Conservation (phyloP, 1,140 invertebrate genomes). For the Sipha flava region DNA sequence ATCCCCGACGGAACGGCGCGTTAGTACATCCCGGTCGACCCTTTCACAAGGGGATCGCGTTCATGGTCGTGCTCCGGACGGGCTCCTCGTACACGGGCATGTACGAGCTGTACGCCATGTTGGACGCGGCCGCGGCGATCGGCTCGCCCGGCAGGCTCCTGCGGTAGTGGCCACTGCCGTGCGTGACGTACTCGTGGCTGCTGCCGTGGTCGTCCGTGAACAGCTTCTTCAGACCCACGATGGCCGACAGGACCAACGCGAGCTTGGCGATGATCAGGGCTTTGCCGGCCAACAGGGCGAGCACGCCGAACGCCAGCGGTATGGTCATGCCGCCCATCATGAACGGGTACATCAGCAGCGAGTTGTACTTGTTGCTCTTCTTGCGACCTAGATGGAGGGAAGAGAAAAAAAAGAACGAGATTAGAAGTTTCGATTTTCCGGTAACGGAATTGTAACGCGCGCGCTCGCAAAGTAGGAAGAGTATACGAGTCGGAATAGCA, state of each 20-base stretch:
- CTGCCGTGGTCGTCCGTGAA: slow-evolving; percentile 44
- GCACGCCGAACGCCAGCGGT: slow-evolving; percentile 65
- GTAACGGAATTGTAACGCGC: too few relatives aligned
- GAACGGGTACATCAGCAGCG: slow-evolving; percentile 63
- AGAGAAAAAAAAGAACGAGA: neutral
- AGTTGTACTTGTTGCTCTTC: slow-evolving; percentile 60
- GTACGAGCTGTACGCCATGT: slow-evolving; percentile 35
- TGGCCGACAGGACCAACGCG: slow-evolving; percentile 66
- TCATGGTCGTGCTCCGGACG: neutral
- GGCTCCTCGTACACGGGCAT: neutral
- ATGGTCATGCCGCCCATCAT: slow-evolving; percentile 68
- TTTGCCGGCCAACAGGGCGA: slow-evolving; percentile 71
- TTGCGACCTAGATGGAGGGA: slow-evolving; percentile 48
- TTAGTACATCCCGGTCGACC: too few relatives aligned
- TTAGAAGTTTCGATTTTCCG: too few relatives aligned
- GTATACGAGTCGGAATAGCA: too few relatives aligned
- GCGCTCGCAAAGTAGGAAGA: too few relatives aligned
- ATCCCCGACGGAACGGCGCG: too few relatives aligned
- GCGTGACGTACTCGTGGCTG: slow-evolving; percentile 32
- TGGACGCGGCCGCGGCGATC: slow-evolving; percentile 11
- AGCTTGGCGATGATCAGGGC: slow-evolving; percentile 74
- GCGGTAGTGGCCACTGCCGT: slow-evolving; percentile 33
- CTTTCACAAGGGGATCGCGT: neutral
- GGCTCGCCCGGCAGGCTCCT: slow-evolving; percentile 35
- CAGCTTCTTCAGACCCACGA: slow-evolving; percentile 74